Conservation (phyloP, 37 sponge, comb jelly and placozoan genomes). For the Eunapius fragilis region DNA sequence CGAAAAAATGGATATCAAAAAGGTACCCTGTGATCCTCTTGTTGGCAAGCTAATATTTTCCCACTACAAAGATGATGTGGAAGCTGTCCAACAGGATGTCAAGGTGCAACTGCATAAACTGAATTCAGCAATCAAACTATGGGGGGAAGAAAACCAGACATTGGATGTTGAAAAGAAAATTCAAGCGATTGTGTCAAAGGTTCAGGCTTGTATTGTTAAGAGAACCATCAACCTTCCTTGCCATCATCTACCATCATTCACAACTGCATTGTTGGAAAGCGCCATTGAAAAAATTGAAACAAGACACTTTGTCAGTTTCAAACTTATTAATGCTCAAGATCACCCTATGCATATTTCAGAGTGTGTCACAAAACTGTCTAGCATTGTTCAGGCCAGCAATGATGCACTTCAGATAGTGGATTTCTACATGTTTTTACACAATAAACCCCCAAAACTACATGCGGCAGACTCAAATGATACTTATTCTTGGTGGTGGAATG, state of each 20-base stretch:
- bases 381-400: background rate
- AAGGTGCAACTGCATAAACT: background rate
- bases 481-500: background rate
- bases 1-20: background rate
- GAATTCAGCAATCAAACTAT: background rate
- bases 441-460: background rate
- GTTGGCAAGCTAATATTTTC: background rate
- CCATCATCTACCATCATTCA: background rate
- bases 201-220: background rate
- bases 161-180: background rate
- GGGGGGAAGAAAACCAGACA: background rate
- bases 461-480: background rate
- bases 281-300: background rate
- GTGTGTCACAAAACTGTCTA: background rate
- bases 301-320: background rate
- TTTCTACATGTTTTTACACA: background rate
- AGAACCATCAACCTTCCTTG: background rate
- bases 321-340: background rate
- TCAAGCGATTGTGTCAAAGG: background rate
- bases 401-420: background rate
- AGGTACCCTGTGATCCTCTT: background rate
- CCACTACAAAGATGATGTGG: background rate
- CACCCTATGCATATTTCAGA: background rate
- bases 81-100: background rate
- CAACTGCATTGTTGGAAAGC: background rate